Evolutionary conservation across 2,888 invertebrate species (phyloP), one percentile per base, ranked within the genome.

Genomic region (Synergus umbraculus): DNA sequence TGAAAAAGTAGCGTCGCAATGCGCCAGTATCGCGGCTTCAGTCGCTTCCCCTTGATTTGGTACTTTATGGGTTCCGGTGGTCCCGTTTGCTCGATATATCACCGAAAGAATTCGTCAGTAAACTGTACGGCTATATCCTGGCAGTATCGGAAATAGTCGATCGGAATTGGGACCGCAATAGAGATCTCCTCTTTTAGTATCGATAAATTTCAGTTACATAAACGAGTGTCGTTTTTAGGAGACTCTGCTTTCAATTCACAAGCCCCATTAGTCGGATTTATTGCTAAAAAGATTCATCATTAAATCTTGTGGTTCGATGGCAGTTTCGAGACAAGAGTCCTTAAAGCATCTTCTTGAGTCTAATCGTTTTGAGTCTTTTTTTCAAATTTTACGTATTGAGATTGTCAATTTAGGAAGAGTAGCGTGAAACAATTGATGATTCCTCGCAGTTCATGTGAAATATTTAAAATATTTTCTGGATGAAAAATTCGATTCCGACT

Each of bases 31-130:
- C 46, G 69, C 69, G n/a, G 37, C 29, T 73, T 49, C 29, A 73
- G n/a, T 73, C 37, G 37, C 29, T 54, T 60, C 18, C 4, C 4
- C 60, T 22, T 54, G 37, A 69, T 46, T 73, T 73, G 69, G 49
- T 73, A 46, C 69, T 69, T 49, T 41, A 54, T 73, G 49, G 73
- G 37, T 37, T 73, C n/a, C 54, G 41, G 73, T 73, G 73, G 54
- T 73, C 54, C 73, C 73, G 9, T 69, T 69, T 73, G 5, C 37
- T 73, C 54, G 54, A 73, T 73, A 73, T 69, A 73, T 73, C 54
- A 54, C 73, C 54, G 54, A 73, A 73, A 41, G 69, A 54, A 73
- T 73, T 73, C 37, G 73, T 73, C 73, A 73, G n/a, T 54, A 37
- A 29, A 54, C 46, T 73, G n/a, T 73, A n/a, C 73, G 37, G 49